Percentiles rank a stretch among this genome's conserved stretches.
phyloP scores from a whole-genome alignment of 2,113 vertebrate species.

The Epinephelus lanceolatus region DNA sequence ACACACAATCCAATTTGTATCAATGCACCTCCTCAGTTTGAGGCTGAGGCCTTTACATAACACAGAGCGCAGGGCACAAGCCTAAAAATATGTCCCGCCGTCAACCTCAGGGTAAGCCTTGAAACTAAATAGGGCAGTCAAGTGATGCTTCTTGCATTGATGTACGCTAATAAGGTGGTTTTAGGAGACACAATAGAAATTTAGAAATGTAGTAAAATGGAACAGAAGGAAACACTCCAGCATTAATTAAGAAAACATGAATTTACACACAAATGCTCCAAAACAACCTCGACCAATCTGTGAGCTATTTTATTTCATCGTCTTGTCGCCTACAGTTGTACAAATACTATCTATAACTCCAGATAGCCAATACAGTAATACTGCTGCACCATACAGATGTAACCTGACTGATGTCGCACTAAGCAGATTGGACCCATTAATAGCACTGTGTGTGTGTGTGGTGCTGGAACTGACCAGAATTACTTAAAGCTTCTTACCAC shows the following conservation, averaged over 20 bases:
- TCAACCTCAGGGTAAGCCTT: slow-evolving; percentile 36
- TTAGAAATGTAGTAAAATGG: not conserved
- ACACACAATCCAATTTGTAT: slow-evolving; percentile 54
- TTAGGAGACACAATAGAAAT: slow-evolving; percentile 10
- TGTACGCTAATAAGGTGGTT: slow-evolving; percentile 30
- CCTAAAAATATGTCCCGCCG: slow-evolving; percentile 54
- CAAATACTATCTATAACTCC: not conserved
- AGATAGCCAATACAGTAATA: not conserved
- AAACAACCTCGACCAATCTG: not conserved
- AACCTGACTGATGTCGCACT: slow-evolving; percentile 57
- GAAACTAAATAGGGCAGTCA: slow-evolving; percentile 55
- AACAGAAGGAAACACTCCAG: not conserved
- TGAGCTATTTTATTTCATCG: slow-evolving; percentile 44
- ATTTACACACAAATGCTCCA: slow-evolving; percentile 17
- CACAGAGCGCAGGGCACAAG: slow-evolving; percentile 3
- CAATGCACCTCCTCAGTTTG: slow-evolving; percentile 35
- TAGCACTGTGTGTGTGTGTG: slow-evolving; percentile 49
- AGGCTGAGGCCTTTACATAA: slow-evolving; percentile 57
- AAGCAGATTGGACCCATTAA: slow-evolving; percentile 70
- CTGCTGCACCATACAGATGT: slow-evolving; percentile 53
- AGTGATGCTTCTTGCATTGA: slow-evolving; percentile 28
- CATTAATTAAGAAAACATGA: not conserved
- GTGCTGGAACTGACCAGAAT: slow-evolving; percentile 62
- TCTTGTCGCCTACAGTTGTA: not conserved
- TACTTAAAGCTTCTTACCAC: slow-evolving; percentile 80